Percentiles rank a stretch among this genome's conserved stretches.
These are phyloP conservation scores for Sinocyclocheilus rhinocerous DNA, from an alignment of 2,113 vertebrate species.

Conservation along the genomic window DNA sequence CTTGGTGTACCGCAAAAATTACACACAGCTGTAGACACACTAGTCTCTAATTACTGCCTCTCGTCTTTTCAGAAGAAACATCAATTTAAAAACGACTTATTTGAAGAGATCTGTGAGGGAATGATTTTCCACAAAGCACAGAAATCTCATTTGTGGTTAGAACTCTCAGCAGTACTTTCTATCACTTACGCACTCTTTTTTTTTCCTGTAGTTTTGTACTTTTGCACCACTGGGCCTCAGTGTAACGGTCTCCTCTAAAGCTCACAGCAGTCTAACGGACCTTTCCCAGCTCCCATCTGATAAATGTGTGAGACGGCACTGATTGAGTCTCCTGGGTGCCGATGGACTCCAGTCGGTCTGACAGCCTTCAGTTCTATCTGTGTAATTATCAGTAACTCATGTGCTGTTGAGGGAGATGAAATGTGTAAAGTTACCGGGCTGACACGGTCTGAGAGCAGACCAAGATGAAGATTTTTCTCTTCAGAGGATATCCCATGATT, in stretches of 20 bases:
- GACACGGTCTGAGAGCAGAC: background rate
- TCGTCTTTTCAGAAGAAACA: slow-evolving; percentile 37
- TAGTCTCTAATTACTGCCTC: slow-evolving; percentile 23
- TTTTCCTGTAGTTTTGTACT: background rate
- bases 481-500: slow-evolving; percentile 7
- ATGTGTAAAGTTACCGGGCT: slow-evolving; percentile 16
- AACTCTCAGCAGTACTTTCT: background rate
- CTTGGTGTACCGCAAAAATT: slow-evolving; percentile 43
- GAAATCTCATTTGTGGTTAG: slow-evolving; percentile 20
- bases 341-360: slow-evolving; percentile 20
- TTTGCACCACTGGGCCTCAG: slow-evolving; percentile 3
- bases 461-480: background rate
- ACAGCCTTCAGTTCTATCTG: slow-evolving; percentile 12
- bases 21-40: slow-evolving; percentile 23
- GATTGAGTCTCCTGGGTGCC: slow-evolving; percentile 18
- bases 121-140: slow-evolving; percentile 27
- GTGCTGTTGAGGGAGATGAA: slow-evolving; percentile 14
- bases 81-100: slow-evolving; percentile 9
- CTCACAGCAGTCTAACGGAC: background rate
- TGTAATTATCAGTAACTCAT: slow-evolving; percentile 24
- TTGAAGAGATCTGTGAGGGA: slow-evolving; percentile 23
- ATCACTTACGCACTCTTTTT: background rate
- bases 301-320: slow-evolving; percentile 30
- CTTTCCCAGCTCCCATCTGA: slow-evolving; percentile 7
- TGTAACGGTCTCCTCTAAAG: background rate